These are phyloP conservation scores for Ceyx erithaca DNA, from an alignment of 2,797 vertebrate species.

Conservation along the genomic window DNA sequence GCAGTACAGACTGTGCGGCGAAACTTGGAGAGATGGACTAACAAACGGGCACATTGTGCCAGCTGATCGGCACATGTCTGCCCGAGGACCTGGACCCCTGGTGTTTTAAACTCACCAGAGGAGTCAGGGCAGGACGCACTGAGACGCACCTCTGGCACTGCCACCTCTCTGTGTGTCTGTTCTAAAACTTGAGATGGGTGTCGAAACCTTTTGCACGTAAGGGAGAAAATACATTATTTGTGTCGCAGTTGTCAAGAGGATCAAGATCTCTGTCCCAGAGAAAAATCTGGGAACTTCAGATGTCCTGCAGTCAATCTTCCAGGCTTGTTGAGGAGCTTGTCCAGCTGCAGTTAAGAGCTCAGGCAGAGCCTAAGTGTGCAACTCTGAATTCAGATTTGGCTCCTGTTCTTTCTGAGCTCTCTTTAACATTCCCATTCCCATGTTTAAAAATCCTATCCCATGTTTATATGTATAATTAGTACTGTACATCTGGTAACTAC, in stretches of 20 bases:
- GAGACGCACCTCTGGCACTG: not conserved
- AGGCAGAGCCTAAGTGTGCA: not conserved
- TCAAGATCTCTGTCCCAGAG: not conserved
- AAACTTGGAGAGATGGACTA: not conserved
- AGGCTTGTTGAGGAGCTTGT: not conserved
- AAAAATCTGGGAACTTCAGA: not conserved
- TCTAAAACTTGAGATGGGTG: not conserved
- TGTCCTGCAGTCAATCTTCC: not conserved
- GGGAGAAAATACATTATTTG: not conserved
- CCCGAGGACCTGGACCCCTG: too few species aligned
- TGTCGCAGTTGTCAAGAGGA: not conserved
- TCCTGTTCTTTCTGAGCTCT: not conserved
- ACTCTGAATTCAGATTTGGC: not conserved
- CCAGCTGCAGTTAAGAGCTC: not conserved
- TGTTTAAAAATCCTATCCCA: not conserved
- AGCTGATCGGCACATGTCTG: not conserved
- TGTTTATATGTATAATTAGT: not conserved
- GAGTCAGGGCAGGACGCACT: not conserved
- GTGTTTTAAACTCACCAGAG: not conserved
- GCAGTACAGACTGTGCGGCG: not conserved
- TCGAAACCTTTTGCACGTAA: not conserved
- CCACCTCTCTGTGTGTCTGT: not conserved
- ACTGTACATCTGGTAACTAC: not conserved
- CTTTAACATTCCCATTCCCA: not conserved
- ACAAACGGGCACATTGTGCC: not conserved